These are phyloP conservation scores for Noctua comes DNA, from an alignment of 2,888 invertebrate species.

Conservation along the genomic window DNA sequence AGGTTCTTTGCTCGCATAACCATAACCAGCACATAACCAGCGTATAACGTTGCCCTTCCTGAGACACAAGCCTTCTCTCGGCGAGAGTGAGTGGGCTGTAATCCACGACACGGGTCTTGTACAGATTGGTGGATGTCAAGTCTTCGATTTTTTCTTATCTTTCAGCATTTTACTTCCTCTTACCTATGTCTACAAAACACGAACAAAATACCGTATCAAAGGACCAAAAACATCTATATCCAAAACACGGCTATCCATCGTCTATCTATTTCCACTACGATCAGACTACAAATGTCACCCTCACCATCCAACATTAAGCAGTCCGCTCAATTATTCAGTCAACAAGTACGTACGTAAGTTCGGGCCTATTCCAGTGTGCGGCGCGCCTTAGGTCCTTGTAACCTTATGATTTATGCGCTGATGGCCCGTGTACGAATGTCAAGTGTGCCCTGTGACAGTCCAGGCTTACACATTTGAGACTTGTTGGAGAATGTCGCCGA, in stretches of 20 bases:
- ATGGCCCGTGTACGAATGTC: constrained; percentile 60
- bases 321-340: constrained; percentile 63
- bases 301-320: constrained; percentile 43
- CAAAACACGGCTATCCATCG: constrained; percentile 22
- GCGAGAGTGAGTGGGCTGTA: neutral
- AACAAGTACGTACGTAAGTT: constrained; percentile 49
- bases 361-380: constrained; percentile 55
- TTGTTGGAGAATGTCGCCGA: constrained; percentile 52
- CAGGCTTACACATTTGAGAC: constrained; percentile 57
- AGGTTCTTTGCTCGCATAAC: neutral
- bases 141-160: neutral
- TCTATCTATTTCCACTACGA: constrained; percentile 46
- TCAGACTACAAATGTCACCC: constrained; percentile 39
- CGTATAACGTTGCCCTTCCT: too few relatives aligned
- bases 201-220: neutral
- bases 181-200: neutral
- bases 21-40: too few relatives aligned
- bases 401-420: constrained; percentile 65
- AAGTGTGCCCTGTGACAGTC: constrained; percentile 59
- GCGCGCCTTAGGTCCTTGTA: constrained; percentile 63
- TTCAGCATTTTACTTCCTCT: neutral
- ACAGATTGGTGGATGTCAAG: neutral
- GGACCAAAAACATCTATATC: neutral
- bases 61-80: neutral
- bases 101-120: neutral